Evolutionary conservation across 2,888 invertebrate genomes (phyloP), one percentile per base, ranked within the genome.

Genomic region (Chalcis sispes): DNA sequence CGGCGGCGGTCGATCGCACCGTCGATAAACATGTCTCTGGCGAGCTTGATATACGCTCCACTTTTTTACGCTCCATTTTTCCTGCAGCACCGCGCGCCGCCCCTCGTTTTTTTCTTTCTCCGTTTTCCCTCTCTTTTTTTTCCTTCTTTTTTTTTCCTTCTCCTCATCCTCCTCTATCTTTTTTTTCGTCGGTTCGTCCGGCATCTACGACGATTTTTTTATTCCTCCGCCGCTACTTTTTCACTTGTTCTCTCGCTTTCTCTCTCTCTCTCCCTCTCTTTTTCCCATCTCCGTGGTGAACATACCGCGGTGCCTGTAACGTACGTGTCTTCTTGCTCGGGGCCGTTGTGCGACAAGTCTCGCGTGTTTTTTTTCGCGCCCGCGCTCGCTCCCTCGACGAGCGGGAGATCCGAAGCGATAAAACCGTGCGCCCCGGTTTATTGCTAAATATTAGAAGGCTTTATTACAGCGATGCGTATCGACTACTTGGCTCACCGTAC

Each of bases 21-120:
- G 20, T 58, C 64, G 72, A 77, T 72, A 77, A 69, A 72, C 72
- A 72, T 64, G 69, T 66, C 76, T 50, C 61, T 54, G 27, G 59
- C 50, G 66, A 40, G 69, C 40, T 58, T 58, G 69, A 64, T 75
- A 65, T 65, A 70, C 66, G 54, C 48, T 50, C 62, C 50, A 58
- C 62, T 69, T 69, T 75, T 72, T 75, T 58, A 62, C 66, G 66
- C 61, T 54, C 66, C 54, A 54, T 64, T 75, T 70, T 67, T 75
- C 36, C 66, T 46, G 15, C 40, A 1, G 20, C 1, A 18, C 1
- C 48, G 10, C 2, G n/a, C 13, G 5, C 23, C 5, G 32, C 1
- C 42, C 25, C 40, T 27, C 27, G 15, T 36, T 66, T 66, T 66
- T 52, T 66, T 52, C 23, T 66, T 29, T 20, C 40, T 40, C 23